phyloP scores from a whole-genome alignment of 2,113 vertebrate genomes.

The Prunella himalayana region DNA sequence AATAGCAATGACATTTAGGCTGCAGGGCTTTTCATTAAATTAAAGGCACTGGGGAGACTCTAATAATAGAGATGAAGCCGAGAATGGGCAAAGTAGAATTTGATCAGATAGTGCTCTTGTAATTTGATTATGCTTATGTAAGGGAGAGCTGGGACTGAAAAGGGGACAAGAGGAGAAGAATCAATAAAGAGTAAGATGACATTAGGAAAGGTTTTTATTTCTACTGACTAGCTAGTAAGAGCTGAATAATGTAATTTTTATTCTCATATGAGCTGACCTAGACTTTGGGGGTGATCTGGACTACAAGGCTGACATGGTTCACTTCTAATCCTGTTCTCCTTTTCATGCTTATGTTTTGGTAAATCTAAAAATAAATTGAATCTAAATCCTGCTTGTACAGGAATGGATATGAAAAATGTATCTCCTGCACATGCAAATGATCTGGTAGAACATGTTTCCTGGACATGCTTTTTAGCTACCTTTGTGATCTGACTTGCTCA shows the following conservation, averaged over 20 bases:
- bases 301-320: not conserved
- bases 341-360: not conserved
- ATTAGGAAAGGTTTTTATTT: slow-evolving; percentile 18
- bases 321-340: not conserved
- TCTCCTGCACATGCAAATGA: not conserved
- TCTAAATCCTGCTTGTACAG: not conserved
- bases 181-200: slow-evolving; percentile 1
- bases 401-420: not conserved
- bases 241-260: slow-evolving; percentile 7
- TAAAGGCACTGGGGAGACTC: slow-evolving; percentile 34
- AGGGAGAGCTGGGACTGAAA: slow-evolving; percentile 22
- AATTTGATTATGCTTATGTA: slow-evolving; percentile 50
- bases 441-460: not conserved
- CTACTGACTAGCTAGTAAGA: not conserved
- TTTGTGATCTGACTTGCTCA: not conserved
- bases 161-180: not conserved
- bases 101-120: slow-evolving; percentile 42
- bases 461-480: not conserved
- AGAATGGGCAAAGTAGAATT: slow-evolving; percentile 37
- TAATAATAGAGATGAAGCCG: not conserved
- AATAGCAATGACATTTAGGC: slow-evolving; percentile 47
- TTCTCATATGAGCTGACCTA: not conserved
- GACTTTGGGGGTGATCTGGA: not conserved
- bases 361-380: not conserved
- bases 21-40: slow-evolving; percentile 47